Percentiles rank a stretch among this genome's conserved stretches.
phyloP scores from a whole-genome alignment of 2,888 invertebrate genomes.

The Callyntrura sp. region DNA sequence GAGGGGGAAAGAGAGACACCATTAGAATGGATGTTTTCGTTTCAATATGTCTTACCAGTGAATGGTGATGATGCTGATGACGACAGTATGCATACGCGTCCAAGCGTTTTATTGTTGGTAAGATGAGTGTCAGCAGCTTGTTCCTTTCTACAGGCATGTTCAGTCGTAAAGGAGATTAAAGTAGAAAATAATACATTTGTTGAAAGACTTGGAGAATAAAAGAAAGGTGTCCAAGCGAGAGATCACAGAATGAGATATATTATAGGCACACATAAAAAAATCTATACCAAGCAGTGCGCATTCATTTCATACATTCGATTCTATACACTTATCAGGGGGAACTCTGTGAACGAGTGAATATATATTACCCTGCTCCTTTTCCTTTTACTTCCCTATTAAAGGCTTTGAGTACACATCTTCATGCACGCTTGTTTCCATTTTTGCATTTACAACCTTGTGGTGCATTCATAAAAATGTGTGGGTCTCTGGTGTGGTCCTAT shows the following conservation, averaged over 20 bases:
- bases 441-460: slow-evolving; percentile 24
- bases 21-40: neutral
- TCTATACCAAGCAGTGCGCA: neutral
- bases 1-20: neutral
- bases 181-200: slow-evolving; percentile 23
- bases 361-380: neutral
- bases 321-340: neutral
- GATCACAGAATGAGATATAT: slow-evolving; percentile 59
- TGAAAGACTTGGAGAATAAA: slow-evolving; percentile 46
- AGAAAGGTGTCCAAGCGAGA: slow-evolving; percentile 66
- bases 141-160: slow-evolving; percentile 32
- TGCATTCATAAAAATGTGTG: slow-evolving; percentile 13
- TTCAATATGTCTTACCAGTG: neutral
- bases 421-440: slow-evolving; percentile 46
- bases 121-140: slow-evolving; percentile 51
- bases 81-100: slow-evolving; percentile 34
- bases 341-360: no score
- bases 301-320: slow-evolving; percentile 4
- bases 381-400: slow-evolving; percentile 25
- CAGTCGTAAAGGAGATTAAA: slow-evolving; percentile 37
- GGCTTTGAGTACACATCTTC: neutral
- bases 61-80: slow-evolving; percentile 18
- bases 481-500: slow-evolving; percentile 34
- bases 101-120: slow-evolving; percentile 56
- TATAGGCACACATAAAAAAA: slow-evolving; percentile 2